A percentile compares a stretch with the other conserved stretches of the same genome.
Conservation (phyloP, 2,888 invertebrate genomes). For the Leptopilina drosophilae region DNA sequence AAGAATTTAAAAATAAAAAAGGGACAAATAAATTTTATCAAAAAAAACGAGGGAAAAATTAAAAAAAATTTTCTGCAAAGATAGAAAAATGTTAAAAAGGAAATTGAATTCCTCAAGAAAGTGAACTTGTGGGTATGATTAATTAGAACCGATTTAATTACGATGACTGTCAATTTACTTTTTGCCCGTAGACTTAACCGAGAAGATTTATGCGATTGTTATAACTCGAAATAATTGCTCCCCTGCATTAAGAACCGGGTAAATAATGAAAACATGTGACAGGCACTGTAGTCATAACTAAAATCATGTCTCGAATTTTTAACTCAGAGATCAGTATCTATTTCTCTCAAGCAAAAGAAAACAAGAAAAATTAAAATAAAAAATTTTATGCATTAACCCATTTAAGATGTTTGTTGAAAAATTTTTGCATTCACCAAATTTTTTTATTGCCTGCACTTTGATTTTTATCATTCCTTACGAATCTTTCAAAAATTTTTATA, state of each 20-base stretch:
- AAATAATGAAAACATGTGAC: conserved; percentile 44
- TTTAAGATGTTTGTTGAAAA: not conserved
- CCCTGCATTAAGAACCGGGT: conserved; percentile 23
- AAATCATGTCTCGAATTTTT: conserved; percentile 11
- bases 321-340: conserved; percentile 18
- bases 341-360: not conserved
- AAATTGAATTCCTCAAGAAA: not conserved
- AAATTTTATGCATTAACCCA: not conserved
- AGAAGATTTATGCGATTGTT: conserved; percentile 25
- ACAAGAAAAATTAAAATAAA: not conserved
- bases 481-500: no score
- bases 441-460: not conserved
- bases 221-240: conserved; percentile 44
- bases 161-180: conserved; percentile 32
- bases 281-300: conserved; percentile 29
- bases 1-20: no score
- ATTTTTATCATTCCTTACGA: no score
- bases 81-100: not conserved
- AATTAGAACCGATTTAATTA: conserved; percentile 56
- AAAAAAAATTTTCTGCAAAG: no score
- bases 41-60: no score
- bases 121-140: conserved; percentile 46
- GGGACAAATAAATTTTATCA: no score
- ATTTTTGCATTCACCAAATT: not conserved
- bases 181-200: not conserved